Conservation (phyloP, 2,113 vertebrate genomes). For the Tauraco erythrolophus region DNA sequence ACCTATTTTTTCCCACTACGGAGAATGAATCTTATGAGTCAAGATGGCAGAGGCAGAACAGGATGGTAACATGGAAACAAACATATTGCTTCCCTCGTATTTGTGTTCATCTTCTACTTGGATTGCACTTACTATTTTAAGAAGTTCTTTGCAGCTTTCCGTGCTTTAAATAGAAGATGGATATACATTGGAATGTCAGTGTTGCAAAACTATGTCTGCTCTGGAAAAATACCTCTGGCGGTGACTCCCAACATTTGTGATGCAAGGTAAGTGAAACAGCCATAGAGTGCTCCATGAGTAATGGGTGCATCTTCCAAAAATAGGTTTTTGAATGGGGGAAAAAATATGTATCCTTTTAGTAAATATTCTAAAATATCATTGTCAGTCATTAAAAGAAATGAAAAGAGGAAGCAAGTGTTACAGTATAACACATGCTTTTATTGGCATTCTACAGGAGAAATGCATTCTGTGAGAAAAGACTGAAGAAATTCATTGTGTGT, state of each 20-base stretch:
- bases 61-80: not conserved
- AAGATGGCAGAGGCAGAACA: not conserved
- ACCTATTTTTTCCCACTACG: not conserved
- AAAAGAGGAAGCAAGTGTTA: slow-evolving; percentile 6
- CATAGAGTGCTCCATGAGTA: not conserved
- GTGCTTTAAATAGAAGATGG: not conserved
- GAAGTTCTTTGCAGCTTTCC: not conserved
- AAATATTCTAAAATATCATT: slow-evolving; percentile 25
- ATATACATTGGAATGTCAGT: not conserved
- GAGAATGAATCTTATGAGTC: not conserved
- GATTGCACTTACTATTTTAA: not conserved
- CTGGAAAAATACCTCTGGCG: not conserved
- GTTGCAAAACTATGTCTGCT: not conserved
- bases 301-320: not conserved
- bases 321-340: not conserved
- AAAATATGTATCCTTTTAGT: not conserved
- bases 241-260: not conserved
- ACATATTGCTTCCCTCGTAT: not conserved
- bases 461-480: not conserved
- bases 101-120: not conserved
- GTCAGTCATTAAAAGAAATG: not conserved
- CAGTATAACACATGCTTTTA: not conserved
- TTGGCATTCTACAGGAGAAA: not conserved
- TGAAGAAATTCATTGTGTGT: not conserved
- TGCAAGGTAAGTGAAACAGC: not conserved